phyloP scores from a whole-genome alignment of 1,140 invertebrate genomes.

The Leptopilina boulardi region DNA sequence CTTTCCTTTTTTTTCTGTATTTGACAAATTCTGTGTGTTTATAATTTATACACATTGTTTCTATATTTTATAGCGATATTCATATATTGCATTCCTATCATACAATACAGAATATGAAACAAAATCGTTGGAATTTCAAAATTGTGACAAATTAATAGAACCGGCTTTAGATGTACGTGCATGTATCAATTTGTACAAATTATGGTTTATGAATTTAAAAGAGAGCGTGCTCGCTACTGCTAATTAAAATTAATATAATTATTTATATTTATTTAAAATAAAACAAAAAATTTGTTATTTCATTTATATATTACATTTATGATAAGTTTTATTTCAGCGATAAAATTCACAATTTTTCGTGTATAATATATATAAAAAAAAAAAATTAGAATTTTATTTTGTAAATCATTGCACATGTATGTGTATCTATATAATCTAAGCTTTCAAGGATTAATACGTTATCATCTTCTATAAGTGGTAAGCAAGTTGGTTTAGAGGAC shows the following conservation, averaged over 20 bases:
- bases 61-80: background rate
- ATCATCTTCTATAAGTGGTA: constrained; percentile 31
- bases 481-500: constrained; percentile 29
- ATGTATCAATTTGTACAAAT: constrained; percentile 14
- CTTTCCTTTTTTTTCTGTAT: background rate
- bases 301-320: background rate
- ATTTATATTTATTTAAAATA: background rate
- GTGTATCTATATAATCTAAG: too few species aligned
- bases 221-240: background rate
- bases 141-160: constrained; percentile 26
- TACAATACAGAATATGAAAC: background rate
- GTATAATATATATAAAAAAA: too few species aligned
- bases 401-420: background rate
- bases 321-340: background rate
- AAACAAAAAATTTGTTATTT: background rate
- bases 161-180: background rate
- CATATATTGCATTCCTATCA: constrained; percentile 8
- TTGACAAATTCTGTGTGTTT: constrained; percentile 3
- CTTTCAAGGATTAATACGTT: constrained; percentile 28
- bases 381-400: background rate
- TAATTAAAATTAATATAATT: background rate
- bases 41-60: constrained; percentile 4
- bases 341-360: too few species aligned
- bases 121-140: constrained; percentile 16
- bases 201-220: constrained; percentile 27